Conservation (phyloP, 2,797 vertebrate species). For the Crypturellus tataupa region DNA sequence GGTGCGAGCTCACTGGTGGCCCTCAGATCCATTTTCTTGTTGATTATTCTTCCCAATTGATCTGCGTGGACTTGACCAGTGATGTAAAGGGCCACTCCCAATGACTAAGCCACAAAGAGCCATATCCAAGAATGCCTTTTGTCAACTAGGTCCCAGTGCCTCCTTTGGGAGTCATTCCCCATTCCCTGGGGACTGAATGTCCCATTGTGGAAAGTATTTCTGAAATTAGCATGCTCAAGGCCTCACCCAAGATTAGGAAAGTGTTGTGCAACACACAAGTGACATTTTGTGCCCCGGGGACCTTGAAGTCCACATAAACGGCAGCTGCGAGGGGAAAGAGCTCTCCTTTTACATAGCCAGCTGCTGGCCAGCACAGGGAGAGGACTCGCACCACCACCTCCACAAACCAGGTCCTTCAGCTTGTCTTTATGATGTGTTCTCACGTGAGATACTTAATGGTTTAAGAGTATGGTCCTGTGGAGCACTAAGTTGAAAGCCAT, state of each 20-base stretch:
- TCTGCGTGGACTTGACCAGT: accelerated
- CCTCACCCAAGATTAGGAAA: constrained; percentile 58
- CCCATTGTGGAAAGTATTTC: constrained; percentile 55
- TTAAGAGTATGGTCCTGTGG: background rate
- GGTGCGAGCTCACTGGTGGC: background rate
- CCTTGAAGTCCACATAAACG: background rate
- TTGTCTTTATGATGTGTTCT: background rate
- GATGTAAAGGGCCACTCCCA: background rate
- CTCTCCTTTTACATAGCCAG: background rate
- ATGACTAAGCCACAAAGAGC: background rate
- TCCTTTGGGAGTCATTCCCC: background rate
- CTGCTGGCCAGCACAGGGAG: background rate
- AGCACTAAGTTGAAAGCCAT: background rate
- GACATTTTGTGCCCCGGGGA: constrained; percentile 31
- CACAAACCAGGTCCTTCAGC: background rate
- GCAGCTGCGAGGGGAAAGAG: background rate
- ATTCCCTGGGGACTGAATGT: constrained; percentile 10
- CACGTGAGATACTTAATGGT: background rate
- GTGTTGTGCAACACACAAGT: constrained; percentile 28
- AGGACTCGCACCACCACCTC: background rate
- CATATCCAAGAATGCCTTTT: constrained; percentile 1
- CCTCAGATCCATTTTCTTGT: background rate
- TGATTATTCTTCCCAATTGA: accelerated
- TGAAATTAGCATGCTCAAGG: constrained; percentile 29
- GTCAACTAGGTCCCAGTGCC: background rate